These are phyloP conservation scores for Magallana ariakensis DNA, from an alignment of 1,140 invertebrate genomes.

Conservation along the genomic window DNA sequence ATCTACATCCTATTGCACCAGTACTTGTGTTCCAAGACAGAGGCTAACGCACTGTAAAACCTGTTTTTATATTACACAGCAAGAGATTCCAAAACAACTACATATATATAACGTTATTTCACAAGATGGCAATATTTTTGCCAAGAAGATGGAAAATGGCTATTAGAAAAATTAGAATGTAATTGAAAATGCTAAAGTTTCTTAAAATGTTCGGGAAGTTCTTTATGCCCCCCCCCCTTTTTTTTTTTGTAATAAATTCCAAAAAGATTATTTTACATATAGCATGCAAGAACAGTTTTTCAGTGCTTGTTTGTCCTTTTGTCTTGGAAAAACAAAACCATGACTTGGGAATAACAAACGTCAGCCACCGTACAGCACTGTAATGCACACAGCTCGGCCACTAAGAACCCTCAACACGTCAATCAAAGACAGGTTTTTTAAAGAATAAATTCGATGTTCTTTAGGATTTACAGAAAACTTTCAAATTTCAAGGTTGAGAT, in stretches of 20 bases:
- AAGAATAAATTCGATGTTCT: not conserved
- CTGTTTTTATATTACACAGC: no score
- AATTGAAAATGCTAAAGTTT: no score
- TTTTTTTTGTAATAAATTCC: not conserved
- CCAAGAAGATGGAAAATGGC: no score
- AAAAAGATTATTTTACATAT: not conserved
- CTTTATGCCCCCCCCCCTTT: no score
- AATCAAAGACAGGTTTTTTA: no score
- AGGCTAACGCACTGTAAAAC: not conserved
- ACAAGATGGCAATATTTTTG: no score
- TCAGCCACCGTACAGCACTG: not conserved
- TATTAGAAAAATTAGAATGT: no score
- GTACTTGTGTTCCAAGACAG: not conserved
- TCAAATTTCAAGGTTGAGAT: not conserved
- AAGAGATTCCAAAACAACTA: no score
- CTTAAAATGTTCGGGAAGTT: no score
- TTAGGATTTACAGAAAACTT: not conserved
- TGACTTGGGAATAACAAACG: not conserved
- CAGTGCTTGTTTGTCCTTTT: not conserved
- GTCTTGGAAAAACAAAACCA: constrained; percentile 27
- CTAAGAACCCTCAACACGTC: not conserved
- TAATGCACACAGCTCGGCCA: not conserved
- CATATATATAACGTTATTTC: no score
- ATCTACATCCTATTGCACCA: constrained; percentile 12
- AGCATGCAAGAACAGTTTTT: no score